Percentiles rank a stretch among this genome's conserved stretches.
These are phyloP conservation scores for Aleiodes testaceus DNA, from an alignment of 2,888 invertebrate genomes.

Conservation along the genomic window DNA sequence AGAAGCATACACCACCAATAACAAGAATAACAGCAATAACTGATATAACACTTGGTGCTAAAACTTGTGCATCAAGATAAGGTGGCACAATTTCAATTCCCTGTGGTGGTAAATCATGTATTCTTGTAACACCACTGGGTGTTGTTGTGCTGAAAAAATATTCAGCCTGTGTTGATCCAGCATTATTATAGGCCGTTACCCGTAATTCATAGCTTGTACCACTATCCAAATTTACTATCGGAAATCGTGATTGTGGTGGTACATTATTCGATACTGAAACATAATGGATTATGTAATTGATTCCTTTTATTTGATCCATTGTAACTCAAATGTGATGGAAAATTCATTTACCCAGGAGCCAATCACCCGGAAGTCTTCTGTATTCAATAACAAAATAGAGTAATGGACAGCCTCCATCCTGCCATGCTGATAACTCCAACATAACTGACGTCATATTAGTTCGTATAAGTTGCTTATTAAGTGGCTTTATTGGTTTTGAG, in stretches of 20 bases:
- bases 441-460: constrained; percentile 71
- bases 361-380: constrained; percentile 65
- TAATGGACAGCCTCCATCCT: constrained; percentile 72
- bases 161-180: constrained; percentile 77
- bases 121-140: constrained; percentile 73
- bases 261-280: constrained; percentile 74
- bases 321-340: not conserved
- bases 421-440: constrained; percentile 71
- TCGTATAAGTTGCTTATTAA: constrained; percentile 68
- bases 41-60: constrained; percentile 75
- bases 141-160: constrained; percentile 77
- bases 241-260: constrained; percentile 72
- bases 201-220: constrained; percentile 75
- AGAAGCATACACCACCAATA: constrained; percentile 75
- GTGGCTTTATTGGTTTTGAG: constrained; percentile 67
- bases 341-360: constrained; percentile 65
- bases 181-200: constrained; percentile 79
- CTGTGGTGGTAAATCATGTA: constrained; percentile 62
- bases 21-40: constrained; percentile 75
- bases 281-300: constrained; percentile 42
- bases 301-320: not conserved
- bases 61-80: constrained; percentile 73
- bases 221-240: constrained; percentile 74
- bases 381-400: constrained; percentile 72
- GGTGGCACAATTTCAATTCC: constrained; percentile 67